Percentiles rank a stretch among this genome's conserved stretches.
Conservation (phyloP, 2,797 vertebrate genomes). For the Phyllotis vaccarum region DNA sequence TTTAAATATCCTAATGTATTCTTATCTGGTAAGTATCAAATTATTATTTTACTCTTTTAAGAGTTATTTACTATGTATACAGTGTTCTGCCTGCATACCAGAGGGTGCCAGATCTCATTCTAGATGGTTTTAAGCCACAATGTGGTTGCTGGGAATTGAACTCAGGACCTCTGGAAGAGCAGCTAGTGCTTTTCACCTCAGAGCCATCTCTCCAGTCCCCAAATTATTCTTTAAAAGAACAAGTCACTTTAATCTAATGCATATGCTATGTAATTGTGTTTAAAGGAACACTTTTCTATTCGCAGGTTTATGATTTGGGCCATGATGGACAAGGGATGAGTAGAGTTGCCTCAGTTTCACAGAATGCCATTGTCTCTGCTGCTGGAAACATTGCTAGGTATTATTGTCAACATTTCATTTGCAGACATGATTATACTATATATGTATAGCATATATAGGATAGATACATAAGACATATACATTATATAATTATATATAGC, state of each 20-base stretch:
- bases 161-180: too few relatives aligned
- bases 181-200: too few relatives aligned
- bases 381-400: slow-evolving; percentile 98
- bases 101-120: too few relatives aligned
- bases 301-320: slow-evolving; percentile 97
- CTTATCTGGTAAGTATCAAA: background rate
- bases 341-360: slow-evolving; percentile 95
- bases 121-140: too few relatives aligned
- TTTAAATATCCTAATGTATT: slow-evolving; percentile 38
- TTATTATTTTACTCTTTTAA: background rate
- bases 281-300: slow-evolving; percentile 68
- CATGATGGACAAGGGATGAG: slow-evolving; percentile 96
- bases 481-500: background rate
- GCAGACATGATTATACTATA: background rate
- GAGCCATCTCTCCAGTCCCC: too few relatives aligned
- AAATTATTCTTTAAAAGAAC: slow-evolving; percentile 27
- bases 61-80: too few relatives aligned
- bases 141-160: too few relatives aligned
- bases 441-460: background rate
- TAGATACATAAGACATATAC: background rate
- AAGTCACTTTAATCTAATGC: slow-evolving; percentile 1
- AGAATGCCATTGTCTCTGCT: slow-evolving; percentile 93
- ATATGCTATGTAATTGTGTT: background rate
- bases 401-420: background rate
- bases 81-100: too few relatives aligned